Evolutionary conservation across 2,888 invertebrate species (phyloP), one percentile per base, ranked within the genome.

Genomic region (Troides oblongomaculatus): DNA sequence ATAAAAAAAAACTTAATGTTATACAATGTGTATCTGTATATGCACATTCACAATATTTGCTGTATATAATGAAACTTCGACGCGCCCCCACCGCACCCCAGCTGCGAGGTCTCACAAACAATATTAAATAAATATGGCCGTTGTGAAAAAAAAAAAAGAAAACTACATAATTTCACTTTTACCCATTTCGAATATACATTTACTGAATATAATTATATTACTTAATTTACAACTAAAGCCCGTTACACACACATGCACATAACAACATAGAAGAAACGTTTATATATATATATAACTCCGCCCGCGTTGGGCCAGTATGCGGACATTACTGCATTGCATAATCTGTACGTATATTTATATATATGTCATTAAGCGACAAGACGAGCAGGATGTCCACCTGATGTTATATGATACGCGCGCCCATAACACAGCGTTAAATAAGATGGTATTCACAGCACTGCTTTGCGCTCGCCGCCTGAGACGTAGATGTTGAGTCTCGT

Each of bases 41-140:
- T 46, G 46, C 58, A 30, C 23, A 12, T 43, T n/a, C 14, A 64
- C 18, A 8, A 21, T 64, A 8, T 12, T 25, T 43, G 6, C 8
- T 39, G 7, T 39, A 10, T 10, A 10, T 39, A 39, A 1, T 46
- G 43, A 17, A 46, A n/a, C 10, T 65, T 23, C 25, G 25, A 36
- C 25, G 14, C 62, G 56, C 57, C 25, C 50, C 57, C 65, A 76
- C 85, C 88, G 86, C 86, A 80, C 87, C 88, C 86, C 74, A 68
- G 81, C 82, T 88, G 88, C 88, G 88, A 89, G 88, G 88, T 79
- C 81, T 78, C 75, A 68, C 50, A 78, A 79, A 79, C 72, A 77
- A 81, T 77, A 78, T 78, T 81, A 81, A 84, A 86, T 87, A 81
- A 84, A 86, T 87, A 89, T 89, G 89, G 88, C 89, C 78, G 74